Percentiles rank a stretch among this genome's conserved stretches.
These are phyloP conservation scores for Cyclophora albipunctata DNA, from an alignment of 2,888 invertebrate genomes.

Conservation along the genomic window DNA sequence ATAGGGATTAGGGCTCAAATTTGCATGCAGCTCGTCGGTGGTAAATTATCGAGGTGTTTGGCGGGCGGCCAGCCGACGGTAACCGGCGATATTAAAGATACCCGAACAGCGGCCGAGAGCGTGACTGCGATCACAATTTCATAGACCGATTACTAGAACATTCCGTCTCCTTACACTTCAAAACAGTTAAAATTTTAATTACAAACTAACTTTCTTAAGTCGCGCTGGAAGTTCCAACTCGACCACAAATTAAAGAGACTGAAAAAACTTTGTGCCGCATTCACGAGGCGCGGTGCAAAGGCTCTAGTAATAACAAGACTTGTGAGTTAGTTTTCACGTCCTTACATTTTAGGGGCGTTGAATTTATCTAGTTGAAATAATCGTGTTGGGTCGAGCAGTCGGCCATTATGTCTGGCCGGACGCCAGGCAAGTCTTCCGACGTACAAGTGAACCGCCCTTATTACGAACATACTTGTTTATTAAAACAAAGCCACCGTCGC, in stretches of 20 bases:
- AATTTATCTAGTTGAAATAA: slow-evolving; percentile 65
- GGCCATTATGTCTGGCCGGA: slow-evolving; percentile 50
- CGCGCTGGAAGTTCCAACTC: too few relatives aligned
- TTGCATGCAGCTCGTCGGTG: slow-evolving; percentile 53
- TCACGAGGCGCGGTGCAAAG: too few relatives aligned
- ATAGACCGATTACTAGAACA: slow-evolving; percentile 16
- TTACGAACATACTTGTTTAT: slow-evolving; percentile 23
- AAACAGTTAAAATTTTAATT: too few relatives aligned
- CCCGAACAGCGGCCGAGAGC: slow-evolving; percentile 27
- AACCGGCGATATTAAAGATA: slow-evolving; percentile 45
- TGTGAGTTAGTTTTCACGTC: slow-evolving; percentile 40
- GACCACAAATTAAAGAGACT: too few relatives aligned
- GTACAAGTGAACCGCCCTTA: slow-evolving; percentile 30
- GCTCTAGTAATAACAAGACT: too few relatives aligned
- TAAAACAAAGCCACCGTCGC: slow-evolving; percentile 10
- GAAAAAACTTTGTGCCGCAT: too few relatives aligned
- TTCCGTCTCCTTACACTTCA: slow-evolving; percentile 7
- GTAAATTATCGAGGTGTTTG: slow-evolving; percentile 59
- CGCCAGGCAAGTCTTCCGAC: slow-evolving; percentile 44
- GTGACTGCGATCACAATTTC: slow-evolving; percentile 39
- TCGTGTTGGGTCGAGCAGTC: slow-evolving; percentile 45
- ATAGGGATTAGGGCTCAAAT: slow-evolving; percentile 47
- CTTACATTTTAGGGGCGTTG: slow-evolving; percentile 54
- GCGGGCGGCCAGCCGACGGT: slow-evolving; percentile 49
- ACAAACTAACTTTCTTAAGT: too few relatives aligned